Percentiles rank a stretch among this genome's conserved stretches.
Evolutionary conservation across 1,140 invertebrate species (phyloP).

Genomic region (Bombus waltoni): DNA sequence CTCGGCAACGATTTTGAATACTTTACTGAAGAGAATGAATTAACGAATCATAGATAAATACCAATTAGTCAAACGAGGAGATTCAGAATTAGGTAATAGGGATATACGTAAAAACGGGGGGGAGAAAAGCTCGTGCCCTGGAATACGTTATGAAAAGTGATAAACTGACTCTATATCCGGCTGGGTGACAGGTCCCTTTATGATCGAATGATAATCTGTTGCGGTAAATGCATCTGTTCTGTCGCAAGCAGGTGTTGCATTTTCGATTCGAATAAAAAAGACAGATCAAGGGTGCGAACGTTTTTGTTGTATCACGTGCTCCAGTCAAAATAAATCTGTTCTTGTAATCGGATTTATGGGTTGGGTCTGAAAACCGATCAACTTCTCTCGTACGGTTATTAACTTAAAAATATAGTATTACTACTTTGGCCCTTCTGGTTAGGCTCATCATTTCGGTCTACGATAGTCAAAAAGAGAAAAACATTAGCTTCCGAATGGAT

Average conservation of each 20-base stretch:
- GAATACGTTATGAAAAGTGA: constrained; percentile 69
- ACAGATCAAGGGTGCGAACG: constrained; percentile 72
- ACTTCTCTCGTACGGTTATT: constrained; percentile 53
- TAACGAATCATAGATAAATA: not conserved
- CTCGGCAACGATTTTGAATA: not conserved
- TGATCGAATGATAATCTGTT: constrained; percentile 57
- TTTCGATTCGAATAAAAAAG: constrained; percentile 73
- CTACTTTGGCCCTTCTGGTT: not conserved
- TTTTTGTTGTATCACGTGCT: constrained; percentile 81
- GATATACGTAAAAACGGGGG: not conserved
- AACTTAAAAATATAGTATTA: constrained; percentile 52
- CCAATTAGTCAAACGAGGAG: not conserved
- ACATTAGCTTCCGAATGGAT: too few relatives aligned
- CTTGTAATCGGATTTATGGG: constrained; percentile 73
- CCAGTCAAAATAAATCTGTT: constrained; percentile 79
- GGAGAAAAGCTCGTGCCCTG: constrained; percentile 33
- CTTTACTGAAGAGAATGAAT: not conserved
- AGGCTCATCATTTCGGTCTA: not conserved
- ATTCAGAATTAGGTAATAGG: too few relatives aligned
- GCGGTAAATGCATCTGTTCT: constrained; percentile 67
- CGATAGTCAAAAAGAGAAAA: not conserved
- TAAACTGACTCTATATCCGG: constrained; percentile 51
- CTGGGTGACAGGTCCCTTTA: constrained; percentile 57
- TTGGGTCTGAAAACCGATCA: not conserved
- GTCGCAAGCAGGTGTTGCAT: constrained; percentile 75